Percentiles rank a stretch among this genome's conserved stretches.
These are phyloP conservation scores for Fregetta grallaria DNA, from an alignment of 2,113 vertebrate genomes.

Conservation along the genomic window DNA sequence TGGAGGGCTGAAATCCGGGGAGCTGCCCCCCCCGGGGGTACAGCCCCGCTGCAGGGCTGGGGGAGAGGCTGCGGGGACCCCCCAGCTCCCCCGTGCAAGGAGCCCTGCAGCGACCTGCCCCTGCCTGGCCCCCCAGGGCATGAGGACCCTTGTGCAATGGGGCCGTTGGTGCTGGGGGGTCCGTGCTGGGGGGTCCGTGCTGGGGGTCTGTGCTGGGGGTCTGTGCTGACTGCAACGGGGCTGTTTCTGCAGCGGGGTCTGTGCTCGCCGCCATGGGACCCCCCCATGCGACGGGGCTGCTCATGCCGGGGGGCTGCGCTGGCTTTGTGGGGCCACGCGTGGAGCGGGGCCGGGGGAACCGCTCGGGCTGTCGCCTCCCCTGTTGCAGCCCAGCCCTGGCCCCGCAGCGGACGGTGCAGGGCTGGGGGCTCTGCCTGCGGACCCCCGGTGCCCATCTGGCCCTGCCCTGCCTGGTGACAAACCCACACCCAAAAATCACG, in stretches of 20 bases:
- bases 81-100: neutral
- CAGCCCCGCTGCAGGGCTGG: neutral
- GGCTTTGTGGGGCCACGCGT: neutral
- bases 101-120: neutral
- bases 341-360: neutral
- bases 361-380: neutral
- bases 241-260: neutral
- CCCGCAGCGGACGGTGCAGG: neutral
- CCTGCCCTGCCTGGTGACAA: neutral
- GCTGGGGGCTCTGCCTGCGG: neutral
- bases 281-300: neutral
- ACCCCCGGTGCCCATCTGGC: neutral
- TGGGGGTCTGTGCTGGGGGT: neutral
- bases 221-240: neutral
- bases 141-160: accelerated
- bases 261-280: neutral
- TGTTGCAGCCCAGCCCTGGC: neutral
- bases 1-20: neutral
- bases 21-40: no score
- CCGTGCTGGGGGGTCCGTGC: neutral
- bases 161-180: neutral
- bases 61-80: neutral
- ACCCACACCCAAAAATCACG: neutral
- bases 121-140: no score
- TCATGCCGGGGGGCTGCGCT: neutral